Conservation (phyloP, 1,140 invertebrate species). For the Myzus persicae region DNA sequence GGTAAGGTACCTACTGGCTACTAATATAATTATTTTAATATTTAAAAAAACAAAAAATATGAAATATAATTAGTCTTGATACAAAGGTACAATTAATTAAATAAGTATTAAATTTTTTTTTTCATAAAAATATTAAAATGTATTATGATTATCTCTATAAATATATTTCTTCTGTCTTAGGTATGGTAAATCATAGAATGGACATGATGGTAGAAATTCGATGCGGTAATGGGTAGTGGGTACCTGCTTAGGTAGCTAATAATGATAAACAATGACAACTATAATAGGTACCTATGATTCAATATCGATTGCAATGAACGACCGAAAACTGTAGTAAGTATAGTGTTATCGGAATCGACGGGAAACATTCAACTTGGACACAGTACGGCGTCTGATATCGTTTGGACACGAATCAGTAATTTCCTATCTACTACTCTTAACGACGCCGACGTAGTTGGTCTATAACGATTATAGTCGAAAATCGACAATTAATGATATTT, state of each 20-base stretch:
- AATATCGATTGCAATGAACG: not conserved
- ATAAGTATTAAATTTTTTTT: too few species aligned
- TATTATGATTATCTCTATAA: too few species aligned
- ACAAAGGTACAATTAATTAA: too few species aligned
- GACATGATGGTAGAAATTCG: not conserved
- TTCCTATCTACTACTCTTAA: not conserved
- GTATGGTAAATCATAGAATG: constrained; percentile 32
- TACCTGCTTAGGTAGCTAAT: not conserved
- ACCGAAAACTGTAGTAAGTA: not conserved
- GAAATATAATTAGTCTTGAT: too few species aligned
- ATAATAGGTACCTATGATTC: not conserved
- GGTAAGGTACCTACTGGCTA: too few species aligned
- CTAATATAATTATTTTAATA: too few species aligned
- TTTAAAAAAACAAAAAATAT: too few species aligned
- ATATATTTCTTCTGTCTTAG: too few species aligned
- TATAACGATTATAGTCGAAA: not conserved
- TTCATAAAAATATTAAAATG: too few species aligned
- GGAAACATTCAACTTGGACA: not conserved
- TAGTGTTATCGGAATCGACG: not conserved
- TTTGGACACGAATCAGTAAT: not conserved
- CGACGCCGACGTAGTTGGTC: not conserved
- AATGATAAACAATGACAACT: not conserved
- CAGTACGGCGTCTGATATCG: not conserved
- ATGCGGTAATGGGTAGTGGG: not conserved
- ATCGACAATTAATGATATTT: too few species aligned